These are phyloP conservation scores for Glaucomys volans DNA, from an alignment of 2,113 vertebrate genomes.

Conservation along the genomic window DNA sequence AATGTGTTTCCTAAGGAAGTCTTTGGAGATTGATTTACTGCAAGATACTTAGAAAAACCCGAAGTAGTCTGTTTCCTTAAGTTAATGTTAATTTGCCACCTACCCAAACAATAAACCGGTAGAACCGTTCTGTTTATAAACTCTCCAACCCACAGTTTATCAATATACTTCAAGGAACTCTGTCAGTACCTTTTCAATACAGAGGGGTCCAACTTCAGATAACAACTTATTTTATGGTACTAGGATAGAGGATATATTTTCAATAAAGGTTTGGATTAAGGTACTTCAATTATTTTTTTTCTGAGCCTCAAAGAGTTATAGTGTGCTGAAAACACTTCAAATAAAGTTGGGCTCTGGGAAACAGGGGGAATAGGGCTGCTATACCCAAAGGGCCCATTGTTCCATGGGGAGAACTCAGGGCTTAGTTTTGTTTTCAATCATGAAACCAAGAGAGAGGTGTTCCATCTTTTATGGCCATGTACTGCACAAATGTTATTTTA, in stretches of 20 bases:
- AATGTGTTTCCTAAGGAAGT: conserved; percentile 79
- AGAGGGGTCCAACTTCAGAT: not conserved
- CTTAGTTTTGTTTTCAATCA: conserved; percentile 1
- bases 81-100: conserved; percentile 67
- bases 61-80: conserved; percentile 69
- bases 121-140: conserved; percentile 29
- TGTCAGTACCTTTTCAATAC: not conserved
- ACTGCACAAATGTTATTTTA: conserved; percentile 23
- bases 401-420: not conserved
- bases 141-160: not conserved
- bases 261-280: not conserved
- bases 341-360: conserved; percentile 33
- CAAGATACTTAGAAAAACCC: conserved; percentile 74
- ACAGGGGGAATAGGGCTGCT: not conserved
- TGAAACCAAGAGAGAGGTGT: not conserved
- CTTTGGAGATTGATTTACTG: conserved; percentile 77
- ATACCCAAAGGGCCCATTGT: not conserved
- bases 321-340: conserved; percentile 10
- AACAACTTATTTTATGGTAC: not conserved
- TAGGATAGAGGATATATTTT: not conserved
- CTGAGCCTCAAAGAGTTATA: not conserved
- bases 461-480: not conserved
- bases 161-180: not conserved
- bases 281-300: not conserved
- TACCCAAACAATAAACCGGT: conserved; percentile 35